phyloP scores from a whole-genome alignment of 2,888 invertebrate species.

The Drosophila nr. perissopoda region DNA sequence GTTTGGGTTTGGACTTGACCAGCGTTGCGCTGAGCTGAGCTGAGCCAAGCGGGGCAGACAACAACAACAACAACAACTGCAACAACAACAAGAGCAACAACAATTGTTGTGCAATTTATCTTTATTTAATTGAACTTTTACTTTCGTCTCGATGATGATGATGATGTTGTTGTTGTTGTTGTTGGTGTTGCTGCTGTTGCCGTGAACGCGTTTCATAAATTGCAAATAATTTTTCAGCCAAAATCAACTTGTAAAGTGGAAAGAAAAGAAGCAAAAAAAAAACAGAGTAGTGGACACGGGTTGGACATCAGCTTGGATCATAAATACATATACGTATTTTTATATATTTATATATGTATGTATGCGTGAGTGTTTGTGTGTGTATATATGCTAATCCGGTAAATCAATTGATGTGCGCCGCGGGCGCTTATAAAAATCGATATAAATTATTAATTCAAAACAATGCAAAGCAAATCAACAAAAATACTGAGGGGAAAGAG shows the following conservation, averaged over 20 bases:
- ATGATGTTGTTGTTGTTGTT: slow-evolving; percentile 15
- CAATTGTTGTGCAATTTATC: slow-evolving; percentile 78
- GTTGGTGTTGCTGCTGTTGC: slow-evolving; percentile 27
- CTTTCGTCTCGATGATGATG: slow-evolving; percentile 59
- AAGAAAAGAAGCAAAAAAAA: slow-evolving; percentile 30
- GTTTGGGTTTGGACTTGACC: slow-evolving; percentile 24
- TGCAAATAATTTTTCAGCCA: slow-evolving; percentile 72
- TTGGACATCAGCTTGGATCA: slow-evolving; percentile 38
- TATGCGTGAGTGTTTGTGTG: slow-evolving; percentile 10
- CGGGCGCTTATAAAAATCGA: slow-evolving; percentile 77
- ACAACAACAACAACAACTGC: slow-evolving; percentile 8
- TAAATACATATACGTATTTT: slow-evolving; percentile 14
- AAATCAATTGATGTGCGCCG: slow-evolving; percentile 81
- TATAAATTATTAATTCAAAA: slow-evolving; percentile 80
- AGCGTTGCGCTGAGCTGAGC: slow-evolving; percentile 2
- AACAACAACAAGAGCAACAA: slow-evolving; percentile 25
- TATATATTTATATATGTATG: background rate
- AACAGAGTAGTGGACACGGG: slow-evolving; percentile 36
- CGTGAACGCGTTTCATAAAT: slow-evolving; percentile 76
- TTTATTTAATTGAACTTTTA: slow-evolving; percentile 78
- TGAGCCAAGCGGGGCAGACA: slow-evolving; percentile 5
- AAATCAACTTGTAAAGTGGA: slow-evolving; percentile 57
- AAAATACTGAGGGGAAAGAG: slow-evolving; percentile 2
- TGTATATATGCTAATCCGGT: slow-evolving; percentile 69
- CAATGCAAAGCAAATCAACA: slow-evolving; percentile 67